Percentiles rank a stretch among this genome's conserved stretches.
Conservation (phyloP, 2,113 vertebrate species). For the Lethenteron reissneri region DNA sequence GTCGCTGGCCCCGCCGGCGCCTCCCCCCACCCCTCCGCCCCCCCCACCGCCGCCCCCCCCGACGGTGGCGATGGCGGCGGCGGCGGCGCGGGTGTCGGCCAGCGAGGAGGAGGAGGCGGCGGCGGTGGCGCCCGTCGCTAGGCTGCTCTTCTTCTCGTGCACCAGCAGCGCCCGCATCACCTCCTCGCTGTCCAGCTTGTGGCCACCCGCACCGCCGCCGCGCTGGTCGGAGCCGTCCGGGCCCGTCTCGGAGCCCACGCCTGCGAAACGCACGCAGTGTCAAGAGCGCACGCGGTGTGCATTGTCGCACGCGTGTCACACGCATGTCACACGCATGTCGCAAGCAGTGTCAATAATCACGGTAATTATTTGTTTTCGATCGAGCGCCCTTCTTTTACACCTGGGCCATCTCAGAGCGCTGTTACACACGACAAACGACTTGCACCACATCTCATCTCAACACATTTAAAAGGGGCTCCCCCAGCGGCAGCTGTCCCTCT, state of each 20-base stretch:
- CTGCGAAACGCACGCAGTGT: too few species aligned
- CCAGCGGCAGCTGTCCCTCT: too few species aligned
- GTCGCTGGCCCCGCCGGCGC: slow-evolving; percentile 32
- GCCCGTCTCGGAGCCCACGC: slow-evolving; percentile 16
- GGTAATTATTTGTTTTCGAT: too few species aligned
- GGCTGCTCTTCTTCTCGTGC: slow-evolving; percentile 59
- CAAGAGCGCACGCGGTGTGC: too few species aligned
- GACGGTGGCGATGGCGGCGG: slow-evolving; percentile 18
- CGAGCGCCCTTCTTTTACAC: too few species aligned
- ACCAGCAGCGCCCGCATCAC: slow-evolving; percentile 92
- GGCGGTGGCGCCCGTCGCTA: slow-evolving; percentile 15
- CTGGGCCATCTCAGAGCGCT: too few species aligned
- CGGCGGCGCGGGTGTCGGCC: slow-evolving; percentile 14
- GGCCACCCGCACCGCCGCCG: slow-evolving; percentile 21
- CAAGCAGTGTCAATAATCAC: too few species aligned
- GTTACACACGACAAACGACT: too few species aligned
- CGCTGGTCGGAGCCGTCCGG: slow-evolving; percentile 26
- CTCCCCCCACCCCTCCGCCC: not conserved
- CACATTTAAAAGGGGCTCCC: too few species aligned
- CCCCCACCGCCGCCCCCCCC: not conserved
- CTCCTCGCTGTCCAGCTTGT: slow-evolving; percentile 61
- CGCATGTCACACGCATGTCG: too few species aligned
- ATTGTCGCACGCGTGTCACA: too few species aligned
- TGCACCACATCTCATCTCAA: too few species aligned
- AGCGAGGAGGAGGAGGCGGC: slow-evolving; percentile 5